phyloP scores from a whole-genome alignment of 1,140 invertebrate genomes.

The Drosophila teissieri region DNA sequence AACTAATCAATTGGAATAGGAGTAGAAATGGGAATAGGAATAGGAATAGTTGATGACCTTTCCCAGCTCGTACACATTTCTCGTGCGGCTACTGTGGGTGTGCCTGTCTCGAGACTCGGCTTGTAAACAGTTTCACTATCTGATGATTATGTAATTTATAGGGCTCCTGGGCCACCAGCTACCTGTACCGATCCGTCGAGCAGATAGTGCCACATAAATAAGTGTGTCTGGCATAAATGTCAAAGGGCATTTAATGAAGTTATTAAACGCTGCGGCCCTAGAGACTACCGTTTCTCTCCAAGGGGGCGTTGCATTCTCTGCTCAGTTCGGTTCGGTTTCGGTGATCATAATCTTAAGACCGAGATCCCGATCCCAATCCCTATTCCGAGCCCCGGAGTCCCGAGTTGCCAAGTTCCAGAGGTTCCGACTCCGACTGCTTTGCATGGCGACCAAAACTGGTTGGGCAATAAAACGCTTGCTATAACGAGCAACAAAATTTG shows the following conservation, averaged over 20 bases:
- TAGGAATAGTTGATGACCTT: constrained; percentile 47
- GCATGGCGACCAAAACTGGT: constrained; percentile 67
- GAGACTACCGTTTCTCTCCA: constrained; percentile 35
- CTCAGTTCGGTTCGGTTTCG: constrained; percentile 13
- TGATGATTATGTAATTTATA: constrained; percentile 80
- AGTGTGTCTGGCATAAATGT: constrained; percentile 66
- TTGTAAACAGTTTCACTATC: constrained; percentile 81
- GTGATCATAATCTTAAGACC: constrained; percentile 68
- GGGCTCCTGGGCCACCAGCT: constrained; percentile 34
- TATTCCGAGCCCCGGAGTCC: neutral
- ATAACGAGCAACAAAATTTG: constrained; percentile 83
- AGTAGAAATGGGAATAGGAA: constrained; percentile 35
- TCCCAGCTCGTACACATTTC: constrained; percentile 10
- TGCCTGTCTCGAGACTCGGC: constrained; percentile 50
- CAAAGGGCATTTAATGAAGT: constrained; percentile 83
- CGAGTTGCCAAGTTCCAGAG: neutral
- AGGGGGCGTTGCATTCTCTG: constrained; percentile 28
- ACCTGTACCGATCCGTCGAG: constrained; percentile 53
- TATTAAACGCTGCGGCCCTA: constrained; percentile 68
- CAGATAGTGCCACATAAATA: constrained; percentile 41
- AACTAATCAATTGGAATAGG: constrained; percentile 38
- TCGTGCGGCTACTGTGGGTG: constrained; percentile 67
- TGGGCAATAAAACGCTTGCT: constrained; percentile 82
- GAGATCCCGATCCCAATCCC: neutral
- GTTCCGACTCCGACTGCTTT: constrained; percentile 37